phyloP scores from a whole-genome alignment of 2,888 invertebrate species.

The Teleogryllus oceanicus region DNA sequence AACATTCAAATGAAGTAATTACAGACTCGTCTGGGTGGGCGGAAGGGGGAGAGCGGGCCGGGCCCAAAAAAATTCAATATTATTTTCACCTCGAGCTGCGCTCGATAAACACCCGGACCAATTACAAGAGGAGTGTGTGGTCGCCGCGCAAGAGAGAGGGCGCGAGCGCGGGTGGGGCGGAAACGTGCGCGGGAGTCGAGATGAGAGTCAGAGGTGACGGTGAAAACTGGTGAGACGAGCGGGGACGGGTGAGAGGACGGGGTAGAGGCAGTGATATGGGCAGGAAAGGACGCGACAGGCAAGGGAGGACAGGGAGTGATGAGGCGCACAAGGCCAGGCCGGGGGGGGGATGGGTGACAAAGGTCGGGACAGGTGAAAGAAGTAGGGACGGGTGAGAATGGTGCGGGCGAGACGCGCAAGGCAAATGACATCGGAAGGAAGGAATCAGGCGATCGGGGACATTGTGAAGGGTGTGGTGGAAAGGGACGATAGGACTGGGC shows the following conservation, averaged over 20 bases:
- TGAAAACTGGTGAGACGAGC: neutral
- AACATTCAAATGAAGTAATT: conserved; percentile 18
- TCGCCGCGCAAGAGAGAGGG: neutral
- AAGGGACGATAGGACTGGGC: too few relatives aligned
- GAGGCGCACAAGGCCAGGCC: too few relatives aligned
- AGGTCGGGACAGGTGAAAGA: too few relatives aligned
- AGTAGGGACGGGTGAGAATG: too few relatives aligned
- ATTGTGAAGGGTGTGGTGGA: too few relatives aligned
- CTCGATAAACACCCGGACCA: neutral
- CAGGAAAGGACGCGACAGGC: too few relatives aligned
- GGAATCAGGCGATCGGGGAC: too few relatives aligned
- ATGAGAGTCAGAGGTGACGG: neutral
- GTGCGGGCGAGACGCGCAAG: too few relatives aligned
- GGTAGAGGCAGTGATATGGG: too few relatives aligned
- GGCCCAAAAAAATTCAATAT: conserved; percentile 3
- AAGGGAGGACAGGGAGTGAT: too few relatives aligned
- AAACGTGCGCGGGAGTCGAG: neutral
- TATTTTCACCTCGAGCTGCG: conserved; percentile 7
- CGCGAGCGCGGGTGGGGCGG: neutral
- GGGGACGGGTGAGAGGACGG: neutral
- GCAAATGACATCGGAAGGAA: too few relatives aligned
- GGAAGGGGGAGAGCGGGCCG: neutral
- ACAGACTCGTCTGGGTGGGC: neutral
- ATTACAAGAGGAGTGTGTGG: neutral
- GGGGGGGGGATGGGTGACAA: too few relatives aligned